Conservation (phyloP, 1,140 invertebrate genomes). For the Temnothorax curvispinosus region DNA sequence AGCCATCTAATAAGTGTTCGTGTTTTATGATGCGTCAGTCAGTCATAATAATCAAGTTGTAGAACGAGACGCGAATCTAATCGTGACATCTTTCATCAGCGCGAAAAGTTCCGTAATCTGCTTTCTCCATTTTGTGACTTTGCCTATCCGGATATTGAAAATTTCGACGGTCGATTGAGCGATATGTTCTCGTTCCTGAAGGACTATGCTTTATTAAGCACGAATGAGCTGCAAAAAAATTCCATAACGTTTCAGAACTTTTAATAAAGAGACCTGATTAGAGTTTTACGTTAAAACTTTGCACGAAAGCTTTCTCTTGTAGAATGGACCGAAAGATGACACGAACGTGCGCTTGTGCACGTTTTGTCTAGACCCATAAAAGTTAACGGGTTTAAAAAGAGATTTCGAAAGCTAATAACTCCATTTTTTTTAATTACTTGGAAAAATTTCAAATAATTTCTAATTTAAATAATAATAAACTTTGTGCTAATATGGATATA, state of each 20-base stretch:
- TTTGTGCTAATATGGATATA: background rate
- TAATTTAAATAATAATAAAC: background rate
- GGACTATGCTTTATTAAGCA: constrained; percentile 58
- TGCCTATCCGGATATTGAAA: constrained; percentile 38
- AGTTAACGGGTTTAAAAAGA: background rate
- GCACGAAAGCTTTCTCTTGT: background rate
- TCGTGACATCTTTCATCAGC: constrained; percentile 8
- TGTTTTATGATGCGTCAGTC: background rate
- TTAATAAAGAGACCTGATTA: constrained; percentile 61
- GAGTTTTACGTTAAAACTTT: constrained; percentile 53
- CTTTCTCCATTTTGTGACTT: constrained; percentile 47
- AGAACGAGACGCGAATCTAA: constrained; percentile 26
- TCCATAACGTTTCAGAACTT: constrained; percentile 45
- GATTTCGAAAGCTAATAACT: background rate
- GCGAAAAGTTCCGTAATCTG: constrained; percentile 29
- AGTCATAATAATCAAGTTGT: constrained; percentile 23
- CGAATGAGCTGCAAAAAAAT: constrained; percentile 58
- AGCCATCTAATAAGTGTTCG: background rate
- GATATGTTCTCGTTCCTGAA: constrained; percentile 41
- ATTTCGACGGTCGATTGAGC: constrained; percentile 42
- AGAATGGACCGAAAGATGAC: constrained; percentile 6
- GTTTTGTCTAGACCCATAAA: constrained; percentile 28
- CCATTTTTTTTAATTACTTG: background rate
- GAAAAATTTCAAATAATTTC: background rate
- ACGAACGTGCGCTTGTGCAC: background rate